These are phyloP conservation scores for Teleiodes luculella DNA, from an alignment of 2,888 invertebrate genomes.

Conservation along the genomic window DNA sequence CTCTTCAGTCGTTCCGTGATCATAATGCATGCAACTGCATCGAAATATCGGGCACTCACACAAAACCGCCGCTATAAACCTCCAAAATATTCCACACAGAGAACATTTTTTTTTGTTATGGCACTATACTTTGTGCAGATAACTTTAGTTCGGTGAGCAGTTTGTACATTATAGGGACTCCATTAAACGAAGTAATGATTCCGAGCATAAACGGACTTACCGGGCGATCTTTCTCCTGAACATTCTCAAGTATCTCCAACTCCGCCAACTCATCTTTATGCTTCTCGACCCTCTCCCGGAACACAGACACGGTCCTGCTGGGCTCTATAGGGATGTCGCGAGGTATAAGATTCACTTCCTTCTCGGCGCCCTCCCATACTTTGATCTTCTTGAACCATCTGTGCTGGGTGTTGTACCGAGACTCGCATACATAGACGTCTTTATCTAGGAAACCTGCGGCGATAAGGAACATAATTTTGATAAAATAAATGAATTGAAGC, in stretches of 20 bases:
- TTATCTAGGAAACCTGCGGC: slow-evolving; percentile 87
- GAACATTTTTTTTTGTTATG: no score
- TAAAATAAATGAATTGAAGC: no score
- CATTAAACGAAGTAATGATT: no score
- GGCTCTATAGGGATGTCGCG: slow-evolving; percentile 85
- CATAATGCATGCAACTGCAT: no score
- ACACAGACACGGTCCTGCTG: slow-evolving; percentile 93
- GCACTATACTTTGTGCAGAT: no score
- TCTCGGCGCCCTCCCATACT: slow-evolving; percentile 79
- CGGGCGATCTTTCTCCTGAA: slow-evolving; percentile 91
- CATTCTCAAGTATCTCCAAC: slow-evolving; percentile 88
- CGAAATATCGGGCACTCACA: no score
- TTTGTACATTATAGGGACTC: no score
- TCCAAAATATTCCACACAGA: no score
- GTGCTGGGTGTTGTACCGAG: slow-evolving; percentile 91
- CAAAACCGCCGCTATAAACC: no score
- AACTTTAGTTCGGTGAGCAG: no score
- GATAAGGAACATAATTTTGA: neutral
- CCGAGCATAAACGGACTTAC: slow-evolving; percentile 69
- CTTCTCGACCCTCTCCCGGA: slow-evolving; percentile 92
- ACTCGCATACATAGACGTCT: slow-evolving; percentile 98
- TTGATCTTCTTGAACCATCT: slow-evolving; percentile 97
- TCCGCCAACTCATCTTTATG: slow-evolving; percentile 93
- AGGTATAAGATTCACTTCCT: slow-evolving; percentile 53
- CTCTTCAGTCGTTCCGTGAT: no score